Conservation (phyloP, 2,888 invertebrate species). For the Caenorhabditis sp. region DNA sequence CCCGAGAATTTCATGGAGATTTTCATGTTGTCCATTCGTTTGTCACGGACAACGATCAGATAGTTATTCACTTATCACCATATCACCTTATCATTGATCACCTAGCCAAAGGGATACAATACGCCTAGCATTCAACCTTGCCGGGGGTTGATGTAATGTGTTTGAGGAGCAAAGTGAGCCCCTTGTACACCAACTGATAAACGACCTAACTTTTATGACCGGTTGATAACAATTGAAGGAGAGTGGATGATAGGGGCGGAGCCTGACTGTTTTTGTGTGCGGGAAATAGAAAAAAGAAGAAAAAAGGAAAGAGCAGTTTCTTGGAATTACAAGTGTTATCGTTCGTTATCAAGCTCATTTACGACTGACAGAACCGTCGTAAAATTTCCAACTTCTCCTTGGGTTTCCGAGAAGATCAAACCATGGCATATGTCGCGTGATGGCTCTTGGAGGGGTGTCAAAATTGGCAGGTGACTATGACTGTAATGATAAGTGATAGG, state of each 20-base stretch:
- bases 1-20: too few relatives aligned
- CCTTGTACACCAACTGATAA: not conserved
- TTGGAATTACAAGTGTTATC: conserved; percentile 1
- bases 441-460: not conserved
- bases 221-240: not conserved
- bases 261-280: not conserved
- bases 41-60: not conserved
- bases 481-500: not conserved
- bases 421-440: conserved; percentile 14
- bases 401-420: conserved; percentile 12
- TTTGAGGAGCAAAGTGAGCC: not conserved
- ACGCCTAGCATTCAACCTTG: not conserved
- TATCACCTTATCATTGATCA: conserved; percentile 1
- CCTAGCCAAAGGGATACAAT: too few relatives aligned
- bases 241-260: too few relatives aligned
- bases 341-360: too few relatives aligned
- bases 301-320: not conserved
- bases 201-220: not conserved
- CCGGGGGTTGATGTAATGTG: not conserved
- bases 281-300: not conserved
- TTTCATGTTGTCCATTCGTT: not conserved
- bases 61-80: too few relatives aligned
- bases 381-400: conserved; percentile 5
- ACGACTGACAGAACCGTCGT: not conserved
- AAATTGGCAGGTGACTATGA: conserved; percentile 2